Base-by-base conservation (phyloP, 1,140 invertebrate genomes). In the Tigriopus japonicus region DNA sequence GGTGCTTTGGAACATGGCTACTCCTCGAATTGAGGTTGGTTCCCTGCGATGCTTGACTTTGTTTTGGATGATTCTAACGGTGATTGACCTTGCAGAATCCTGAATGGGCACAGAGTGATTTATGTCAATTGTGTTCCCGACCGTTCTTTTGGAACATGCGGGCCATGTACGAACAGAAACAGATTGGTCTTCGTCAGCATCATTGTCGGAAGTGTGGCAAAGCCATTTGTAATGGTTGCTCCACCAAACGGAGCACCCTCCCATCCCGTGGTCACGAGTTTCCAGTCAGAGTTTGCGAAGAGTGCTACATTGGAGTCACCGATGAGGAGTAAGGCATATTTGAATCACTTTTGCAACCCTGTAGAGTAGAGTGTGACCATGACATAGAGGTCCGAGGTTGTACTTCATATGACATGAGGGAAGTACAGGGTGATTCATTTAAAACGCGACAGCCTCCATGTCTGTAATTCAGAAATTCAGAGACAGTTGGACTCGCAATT, bases 141-240 rank as follows among this genome's bases (percentile, higher is more conserved):
- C 95, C 95, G 19, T 98, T 97, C 72, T 98, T 98, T 71, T 99
- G 95, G 94, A 98, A 98, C 72, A 79, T 97, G 23, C 81, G 86
- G 65, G 90, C 87, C 9, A 98, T 99, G 92, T 91, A 96, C 83
- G 89, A 96, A 69, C 86, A 89, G 71, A 85, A 90, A 70, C 87
- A 88, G 68, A 75, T 97, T 43, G 92, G 90, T 65, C 73, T 82
- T 66, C 76, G 92, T 56, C 92, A 96, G 74, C 91, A 90, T 73
- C 86, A 90, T 73, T 90, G 87, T 68, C 66, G 78, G 40, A 75
- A 74, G 64, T 98, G 95, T 76, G 95, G 95, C 5, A 83, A 85
- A 72, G 94, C 93, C 21, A 80, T 96, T 17, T 94, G 90, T 73
- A 87, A 87, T 70, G 80, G 81, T 66, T 98, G 95, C 72, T 92